Evolutionary conservation across 2,888 invertebrate species (phyloP).

Genomic region (Leptinotarsa rubiginosa): DNA sequence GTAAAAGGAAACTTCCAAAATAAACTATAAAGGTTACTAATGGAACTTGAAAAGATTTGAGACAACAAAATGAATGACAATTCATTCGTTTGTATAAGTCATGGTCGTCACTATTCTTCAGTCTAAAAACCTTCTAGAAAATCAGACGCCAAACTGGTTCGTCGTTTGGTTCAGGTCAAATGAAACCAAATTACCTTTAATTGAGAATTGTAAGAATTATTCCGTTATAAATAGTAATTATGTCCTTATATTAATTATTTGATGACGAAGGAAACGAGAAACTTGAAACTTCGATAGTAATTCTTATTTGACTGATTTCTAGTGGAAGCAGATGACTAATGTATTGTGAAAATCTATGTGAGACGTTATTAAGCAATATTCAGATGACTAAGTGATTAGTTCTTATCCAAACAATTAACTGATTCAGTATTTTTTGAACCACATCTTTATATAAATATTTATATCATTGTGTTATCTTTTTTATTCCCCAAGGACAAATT

Average conservation of each 20-base stretch:
- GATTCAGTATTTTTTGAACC: conserved; percentile 8
- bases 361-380: not conserved
- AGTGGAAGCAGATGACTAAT: not conserved
- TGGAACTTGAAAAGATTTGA: not conserved
- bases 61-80: not conserved
- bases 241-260: too few relatives aligned
- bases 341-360: not conserved
- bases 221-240: not conserved
- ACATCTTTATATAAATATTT: not conserved
- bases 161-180: too few relatives aligned
- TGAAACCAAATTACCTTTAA: not conserved
- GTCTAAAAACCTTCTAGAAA: not conserved
- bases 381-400: not conserved
- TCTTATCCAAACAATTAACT: not conserved
- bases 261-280: not conserved
- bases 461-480: conserved; percentile 1
- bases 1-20: conserved; percentile 2
- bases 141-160: not conserved
- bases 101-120: not conserved
- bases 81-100: not conserved
- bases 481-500: not conserved
- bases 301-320: too few relatives aligned
- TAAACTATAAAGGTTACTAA: not conserved
- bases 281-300: too few relatives aligned
- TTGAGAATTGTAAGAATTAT: not conserved